Base-by-base conservation (phyloP, 2,888 invertebrate genomes). In the Drosophila sordidapex region DNA sequence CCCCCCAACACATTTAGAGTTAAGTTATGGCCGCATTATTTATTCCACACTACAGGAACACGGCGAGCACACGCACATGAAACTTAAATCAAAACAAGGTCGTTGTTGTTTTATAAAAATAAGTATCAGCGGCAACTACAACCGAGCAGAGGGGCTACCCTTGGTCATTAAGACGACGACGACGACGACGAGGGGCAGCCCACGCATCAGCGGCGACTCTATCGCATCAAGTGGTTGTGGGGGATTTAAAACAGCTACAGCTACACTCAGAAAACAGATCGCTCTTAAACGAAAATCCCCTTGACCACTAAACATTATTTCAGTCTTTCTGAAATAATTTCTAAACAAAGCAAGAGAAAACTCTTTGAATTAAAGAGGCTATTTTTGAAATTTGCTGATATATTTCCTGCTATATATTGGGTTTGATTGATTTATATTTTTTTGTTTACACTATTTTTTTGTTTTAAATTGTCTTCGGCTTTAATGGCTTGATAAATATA, bases 31-130 rank as follows among this genome's bases (percentile, higher is more conserved):
- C 15, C 29, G 46, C 74, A 60, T 57, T 68, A 62, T 59, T 40
- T 27, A 54, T 51, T 54, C 21, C 59, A 21, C 18, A 54, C 29
- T 25, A 38, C 46, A 60, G 59, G 31, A 75, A 64, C 35, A 46
- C 40, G 43, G 21, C 43, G 15, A 21, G n/a, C 77, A 53, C 85
- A 73, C 81, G 74, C 82, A 81, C 73, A 73, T 53, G 31, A 64
- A 83, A 83, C 27, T 73, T 48, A 73, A 70, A 79, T 75, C 64
- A 59, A 74, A 83, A 81, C 84, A 84, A 89, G 84, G 84, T 87
- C 88, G 71, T 57, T 71, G 64, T 51, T 73, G 59, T 61, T 74
- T 58, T 67, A 51, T 46, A 60, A 13, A 43, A 52, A 65, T 60
- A 60, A 73, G 46, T 65, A 73, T 56, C 25, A 60, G 59, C 40